phyloP scores from a whole-genome alignment of 1,140 invertebrate genomes.

The Babylonia areolata region DNA sequence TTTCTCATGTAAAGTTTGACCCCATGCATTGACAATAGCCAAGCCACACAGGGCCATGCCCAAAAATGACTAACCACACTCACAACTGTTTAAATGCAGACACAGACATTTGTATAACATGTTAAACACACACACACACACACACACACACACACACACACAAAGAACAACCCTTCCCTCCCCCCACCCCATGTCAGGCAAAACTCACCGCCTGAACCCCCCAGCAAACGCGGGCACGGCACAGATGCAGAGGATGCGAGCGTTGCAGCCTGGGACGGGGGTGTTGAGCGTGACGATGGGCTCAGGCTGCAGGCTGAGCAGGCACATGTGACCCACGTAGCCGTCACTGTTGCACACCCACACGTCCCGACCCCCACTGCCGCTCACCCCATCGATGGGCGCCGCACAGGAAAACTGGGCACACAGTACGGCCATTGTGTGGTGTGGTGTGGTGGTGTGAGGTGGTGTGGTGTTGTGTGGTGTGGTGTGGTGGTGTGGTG shows the following conservation, averaged over 20 bases:
- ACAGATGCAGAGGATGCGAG: constrained; percentile 92
- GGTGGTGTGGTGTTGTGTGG: too few relatives aligned
- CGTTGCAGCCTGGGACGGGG: constrained; percentile 90
- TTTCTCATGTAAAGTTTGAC: too few relatives aligned
- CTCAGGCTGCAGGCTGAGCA: constrained; percentile 91
- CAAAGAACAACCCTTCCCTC: not conserved
- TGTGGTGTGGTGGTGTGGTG: too few relatives aligned
- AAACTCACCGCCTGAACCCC: constrained; percentile 64
- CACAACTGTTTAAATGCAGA: too few relatives aligned
- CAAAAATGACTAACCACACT: too few relatives aligned
- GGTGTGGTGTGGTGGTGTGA: too few relatives aligned
- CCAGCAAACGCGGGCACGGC: constrained; percentile 84
- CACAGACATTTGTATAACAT: too few relatives aligned
- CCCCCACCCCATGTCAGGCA: too few relatives aligned
- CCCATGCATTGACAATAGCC: too few relatives aligned
- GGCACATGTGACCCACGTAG: constrained; percentile 96
- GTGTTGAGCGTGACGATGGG: constrained; percentile 96
- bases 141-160: not conserved
- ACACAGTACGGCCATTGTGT: too few relatives aligned
- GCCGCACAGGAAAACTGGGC: constrained; percentile 92
- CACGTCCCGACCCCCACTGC: constrained; percentile 82
- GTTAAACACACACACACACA: too few relatives aligned
- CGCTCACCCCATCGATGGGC: constrained; percentile 83
- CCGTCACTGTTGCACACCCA: constrained; percentile 99
- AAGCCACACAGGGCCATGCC: too few relatives aligned